Evolutionary conservation across 2,113 vertebrate genomes (phyloP), one percentile per base, ranked within the genome.

Genomic region (Platichthys flesus): DNA sequence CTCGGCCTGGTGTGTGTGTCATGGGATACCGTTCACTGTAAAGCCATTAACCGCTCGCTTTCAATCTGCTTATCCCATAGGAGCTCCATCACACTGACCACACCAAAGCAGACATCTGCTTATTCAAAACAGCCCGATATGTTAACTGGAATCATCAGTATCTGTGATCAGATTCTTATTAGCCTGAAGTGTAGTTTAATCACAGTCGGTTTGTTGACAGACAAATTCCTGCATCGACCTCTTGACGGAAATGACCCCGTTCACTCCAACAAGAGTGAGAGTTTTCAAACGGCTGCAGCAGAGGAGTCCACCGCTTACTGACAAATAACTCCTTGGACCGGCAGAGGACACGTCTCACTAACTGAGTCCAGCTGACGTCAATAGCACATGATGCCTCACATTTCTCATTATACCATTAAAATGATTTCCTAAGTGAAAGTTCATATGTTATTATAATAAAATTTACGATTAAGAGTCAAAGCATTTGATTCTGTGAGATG

Each of bases 1-100:
- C 40, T 73, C 16, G 26, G 78, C 47, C 71, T 54, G 51, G 20
- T n/a, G 31, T 81, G 76, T 18, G 52, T 20, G 74, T 85, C 88
- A 90, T 83, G 75, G 87, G 90, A 93, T 85, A 74, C 74, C 31
- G 55, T 62, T 88, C 42, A 78, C 63, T 85, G 65, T 7, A 70
- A 71, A 81, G 63, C 81, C 78, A 88, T 81, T 67, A 85, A 79
- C 68, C 18, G 49, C 66, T 71, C 60, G 73, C 51, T 55, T 56
- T 78, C 85, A 79, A 67, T 78, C 56, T 75, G 67, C 55, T 74
- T 21, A 62, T 80, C 77, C 74, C 62, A 68, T 2, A 74, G 73
- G 76, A 66, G 45, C 6, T 62, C 62, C 14, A 58, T 56, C 66
- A 67, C 45, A 84, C 61, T 74, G 79, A 79, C 78, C 82, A 78